Conservation (phyloP, 2,888 invertebrate species). For the Therioaphis trifolii region DNA sequence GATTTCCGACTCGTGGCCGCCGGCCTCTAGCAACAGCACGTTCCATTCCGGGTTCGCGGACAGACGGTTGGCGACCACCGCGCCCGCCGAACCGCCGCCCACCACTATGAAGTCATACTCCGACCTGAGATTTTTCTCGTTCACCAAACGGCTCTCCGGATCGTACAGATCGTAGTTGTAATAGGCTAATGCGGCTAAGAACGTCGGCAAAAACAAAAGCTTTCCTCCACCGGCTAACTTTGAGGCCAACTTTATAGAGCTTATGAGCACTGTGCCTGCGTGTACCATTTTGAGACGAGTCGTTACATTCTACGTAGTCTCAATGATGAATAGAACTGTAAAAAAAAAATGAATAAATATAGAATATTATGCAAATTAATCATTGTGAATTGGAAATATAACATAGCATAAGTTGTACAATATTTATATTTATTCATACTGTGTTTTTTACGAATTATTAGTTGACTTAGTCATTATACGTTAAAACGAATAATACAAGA, state of each 20-base stretch:
- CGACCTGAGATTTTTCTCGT: conserved; percentile 74
- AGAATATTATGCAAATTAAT: background rate
- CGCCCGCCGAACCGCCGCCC: conserved; percentile 87
- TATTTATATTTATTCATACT: no score
- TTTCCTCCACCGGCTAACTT: conserved; percentile 79
- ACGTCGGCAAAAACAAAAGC: conserved; percentile 77
- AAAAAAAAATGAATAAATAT: background rate
- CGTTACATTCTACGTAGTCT: conserved; percentile 15
- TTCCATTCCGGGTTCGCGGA: conserved; percentile 83
- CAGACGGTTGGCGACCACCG: conserved; percentile 84
- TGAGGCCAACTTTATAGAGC: conserved; percentile 77
- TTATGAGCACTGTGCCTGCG: conserved; percentile 62
- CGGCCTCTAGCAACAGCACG: conserved; percentile 84
- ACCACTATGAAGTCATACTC: conserved; percentile 87
- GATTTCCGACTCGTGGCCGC: conserved; percentile 87
- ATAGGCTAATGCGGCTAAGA: conserved; percentile 82
- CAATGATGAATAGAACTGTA: background rate
- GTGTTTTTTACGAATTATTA: no score
- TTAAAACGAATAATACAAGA: no score
- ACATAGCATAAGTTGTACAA: no score
- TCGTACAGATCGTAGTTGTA: conserved; percentile 88
- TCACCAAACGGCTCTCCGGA: conserved; percentile 84
- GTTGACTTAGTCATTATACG: no score
- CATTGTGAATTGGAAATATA: no score
- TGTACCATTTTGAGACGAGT: conserved; percentile 61